Percentiles rank a stretch among this genome's conserved stretches.
Conservation (phyloP, 2,113 vertebrate genomes). For the Caracal caracal region DNA sequence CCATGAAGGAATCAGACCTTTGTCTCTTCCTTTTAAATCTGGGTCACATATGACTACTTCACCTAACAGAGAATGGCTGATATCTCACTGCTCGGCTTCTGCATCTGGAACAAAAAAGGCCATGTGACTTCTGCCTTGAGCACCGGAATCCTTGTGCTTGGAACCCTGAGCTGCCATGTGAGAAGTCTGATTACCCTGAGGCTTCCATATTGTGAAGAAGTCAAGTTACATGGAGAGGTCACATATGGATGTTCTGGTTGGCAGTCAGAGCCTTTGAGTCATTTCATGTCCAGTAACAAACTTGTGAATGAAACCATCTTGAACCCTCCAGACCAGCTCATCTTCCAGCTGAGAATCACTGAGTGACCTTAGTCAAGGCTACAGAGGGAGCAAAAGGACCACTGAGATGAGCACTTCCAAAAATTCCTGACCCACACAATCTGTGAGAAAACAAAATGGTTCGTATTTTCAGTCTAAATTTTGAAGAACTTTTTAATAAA, state of each 20-base stretch:
- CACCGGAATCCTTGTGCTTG: not conserved
- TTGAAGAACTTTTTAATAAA: not conserved
- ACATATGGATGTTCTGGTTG: not conserved
- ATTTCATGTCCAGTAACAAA: not conserved
- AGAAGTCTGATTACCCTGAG: not conserved
- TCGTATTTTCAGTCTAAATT: not conserved
- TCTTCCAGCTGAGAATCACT: not conserved
- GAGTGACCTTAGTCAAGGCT: not conserved
- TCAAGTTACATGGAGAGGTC: not conserved
- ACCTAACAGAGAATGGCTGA: not conserved
- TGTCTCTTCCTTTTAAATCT: not conserved
- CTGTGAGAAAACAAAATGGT: not conserved
- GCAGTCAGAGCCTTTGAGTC: not conserved
- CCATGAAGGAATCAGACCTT: not conserved
- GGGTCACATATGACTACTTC: not conserved
- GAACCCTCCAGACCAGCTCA: not conserved
- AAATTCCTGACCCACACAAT: not conserved
- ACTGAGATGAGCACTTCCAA: not conserved
- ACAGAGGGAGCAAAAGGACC: not conserved
- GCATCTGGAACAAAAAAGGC: not conserved
- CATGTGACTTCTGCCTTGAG: not conserved
- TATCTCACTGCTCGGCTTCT: not conserved
- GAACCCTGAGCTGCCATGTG: not conserved
- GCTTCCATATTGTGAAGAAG: not conserved
- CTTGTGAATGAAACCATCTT: not conserved